Conservation (phyloP, 1,140 invertebrate species). For the Magallana angulata region DNA sequence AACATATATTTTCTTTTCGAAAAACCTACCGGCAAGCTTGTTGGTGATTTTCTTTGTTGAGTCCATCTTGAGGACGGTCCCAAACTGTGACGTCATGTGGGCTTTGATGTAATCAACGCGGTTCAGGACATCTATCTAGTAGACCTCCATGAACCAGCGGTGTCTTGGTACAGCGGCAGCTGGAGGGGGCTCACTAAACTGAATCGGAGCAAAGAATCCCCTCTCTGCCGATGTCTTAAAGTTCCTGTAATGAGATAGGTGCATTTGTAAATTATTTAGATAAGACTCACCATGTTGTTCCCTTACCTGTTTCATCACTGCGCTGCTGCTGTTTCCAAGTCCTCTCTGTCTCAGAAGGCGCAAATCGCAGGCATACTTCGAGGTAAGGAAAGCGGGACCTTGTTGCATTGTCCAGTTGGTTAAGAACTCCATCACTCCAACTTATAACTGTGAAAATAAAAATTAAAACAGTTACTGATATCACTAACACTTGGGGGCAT, state of each 20-base stretch:
- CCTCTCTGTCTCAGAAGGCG: slow-evolving; percentile 54
- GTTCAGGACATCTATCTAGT: slow-evolving; percentile 56
- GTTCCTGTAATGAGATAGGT: slow-evolving; percentile 41
- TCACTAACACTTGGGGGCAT: neutral
- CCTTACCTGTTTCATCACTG: slow-evolving; percentile 7
- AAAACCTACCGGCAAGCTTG: slow-evolving; percentile 49
- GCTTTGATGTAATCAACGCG: slow-evolving; percentile 61
- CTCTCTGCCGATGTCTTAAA: slow-evolving; percentile 6
- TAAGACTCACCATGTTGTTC: slow-evolving; percentile 46
- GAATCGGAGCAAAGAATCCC: neutral
- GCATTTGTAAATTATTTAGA: neutral
- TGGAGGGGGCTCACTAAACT: slow-evolving; percentile 38
- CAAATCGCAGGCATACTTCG: slow-evolving; percentile 46
- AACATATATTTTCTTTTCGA: too few species aligned
- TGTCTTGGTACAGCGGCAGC: slow-evolving; percentile 37
- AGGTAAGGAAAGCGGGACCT: slow-evolving; percentile 30
- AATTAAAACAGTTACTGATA: too few species aligned
- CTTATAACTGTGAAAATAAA: neutral
- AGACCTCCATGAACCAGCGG: slow-evolving; percentile 60
- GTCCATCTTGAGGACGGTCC: slow-evolving; percentile 64
- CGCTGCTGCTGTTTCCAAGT: slow-evolving; percentile 49
- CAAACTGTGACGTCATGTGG: slow-evolving; percentile 63
- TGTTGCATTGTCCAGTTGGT: slow-evolving; percentile 13
- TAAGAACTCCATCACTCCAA: slow-evolving; percentile 45
- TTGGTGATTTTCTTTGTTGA: slow-evolving; percentile 37